Evolutionary conservation across 2,888 invertebrate genomes (phyloP), one percentile per base, ranked within the genome.

Genomic region (Coenonympha glycerion): DNA sequence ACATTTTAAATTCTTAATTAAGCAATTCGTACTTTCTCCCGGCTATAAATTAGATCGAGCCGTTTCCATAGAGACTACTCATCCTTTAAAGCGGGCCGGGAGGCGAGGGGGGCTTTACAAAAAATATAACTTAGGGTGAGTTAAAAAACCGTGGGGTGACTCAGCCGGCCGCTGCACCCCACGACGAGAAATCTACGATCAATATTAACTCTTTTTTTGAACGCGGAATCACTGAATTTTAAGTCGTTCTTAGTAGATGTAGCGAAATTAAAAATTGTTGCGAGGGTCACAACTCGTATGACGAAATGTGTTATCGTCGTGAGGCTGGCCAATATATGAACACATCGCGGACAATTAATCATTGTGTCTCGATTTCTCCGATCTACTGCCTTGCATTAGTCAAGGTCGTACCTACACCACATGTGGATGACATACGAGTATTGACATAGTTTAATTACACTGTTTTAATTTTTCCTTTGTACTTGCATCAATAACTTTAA

Each of bases 101-200:
- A 62, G 71, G 71, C 62, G 65, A 65, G 64, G 71, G 73, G 78
- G 77, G 79, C 75, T 78, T 86, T 83, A 78, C 79, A 79, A 86
- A 87, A 88, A 87, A 87, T 87, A 87, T 87, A 87, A 86, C 86
- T 87, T 86, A 87, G 88, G 88, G 88, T 87, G 87, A 87, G 87
- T 86, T 61, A 87, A 87, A 87, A 87, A 86, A 82, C 82, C 86
- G 86, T 85, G 87, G 88, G 88, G 88, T 87, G 88, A 87, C 83
- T 87, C 86, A 86, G 83, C 87, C 87, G 86, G 85, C 86, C 87
- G 86, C 78, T 87, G 87, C 87, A 86, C 87, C 87, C 87, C 87
- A 85, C 86, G 80, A 77, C 72, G 84, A 84, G 79, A 87, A 87
- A 87, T 85, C 86, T 81, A 84, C 88, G 88, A 88, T 88, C 88